A percentile compares a stretch with the other conserved stretches of the same genome.
Evolutionary conservation across 2,113 vertebrate species (phyloP).

Genomic region (Elaphurus davidianus): DNA sequence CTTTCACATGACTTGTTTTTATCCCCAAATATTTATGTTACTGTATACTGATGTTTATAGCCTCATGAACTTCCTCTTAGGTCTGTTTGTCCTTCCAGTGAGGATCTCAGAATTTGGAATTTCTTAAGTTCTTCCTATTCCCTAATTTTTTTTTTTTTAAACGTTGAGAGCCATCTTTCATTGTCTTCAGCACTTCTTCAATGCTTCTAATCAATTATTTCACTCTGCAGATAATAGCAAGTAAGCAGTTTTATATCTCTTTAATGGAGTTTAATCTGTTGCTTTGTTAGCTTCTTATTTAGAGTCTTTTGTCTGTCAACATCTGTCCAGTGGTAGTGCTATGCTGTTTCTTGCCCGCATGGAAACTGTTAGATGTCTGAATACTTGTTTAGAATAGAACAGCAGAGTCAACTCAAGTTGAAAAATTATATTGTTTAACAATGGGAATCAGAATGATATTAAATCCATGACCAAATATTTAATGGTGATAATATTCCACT

Average conservation of each 20-base stretch:
- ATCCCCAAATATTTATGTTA: not conserved
- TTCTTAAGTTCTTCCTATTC: not conserved
- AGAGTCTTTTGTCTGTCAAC: not conserved
- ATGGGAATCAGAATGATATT: not conserved
- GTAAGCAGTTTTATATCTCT: not conserved
- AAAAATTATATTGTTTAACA: not conserved
- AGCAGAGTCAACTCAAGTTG: not conserved
- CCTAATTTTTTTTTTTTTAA: too few species aligned
- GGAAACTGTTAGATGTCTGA: not conserved
- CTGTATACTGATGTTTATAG: not conserved
- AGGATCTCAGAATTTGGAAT: not conserved
- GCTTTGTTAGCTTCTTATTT: not conserved
- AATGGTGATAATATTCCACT: not conserved
- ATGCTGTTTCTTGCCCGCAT: not conserved
- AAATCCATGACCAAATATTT: not conserved
- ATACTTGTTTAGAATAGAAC: not conserved
- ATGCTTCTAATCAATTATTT: not conserved
- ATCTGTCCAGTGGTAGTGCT: not conserved
- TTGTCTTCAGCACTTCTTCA: not conserved
- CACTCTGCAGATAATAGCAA: not conserved
- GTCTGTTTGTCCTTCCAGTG: not conserved
- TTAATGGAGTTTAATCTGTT: not conserved
- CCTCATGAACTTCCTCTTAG: not conserved
- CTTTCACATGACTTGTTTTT: not conserved
- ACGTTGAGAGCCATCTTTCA: not conserved